Evolutionary conservation across 2,888 invertebrate genomes (phyloP).

Genomic region (Carterocephalus palaemon): DNA sequence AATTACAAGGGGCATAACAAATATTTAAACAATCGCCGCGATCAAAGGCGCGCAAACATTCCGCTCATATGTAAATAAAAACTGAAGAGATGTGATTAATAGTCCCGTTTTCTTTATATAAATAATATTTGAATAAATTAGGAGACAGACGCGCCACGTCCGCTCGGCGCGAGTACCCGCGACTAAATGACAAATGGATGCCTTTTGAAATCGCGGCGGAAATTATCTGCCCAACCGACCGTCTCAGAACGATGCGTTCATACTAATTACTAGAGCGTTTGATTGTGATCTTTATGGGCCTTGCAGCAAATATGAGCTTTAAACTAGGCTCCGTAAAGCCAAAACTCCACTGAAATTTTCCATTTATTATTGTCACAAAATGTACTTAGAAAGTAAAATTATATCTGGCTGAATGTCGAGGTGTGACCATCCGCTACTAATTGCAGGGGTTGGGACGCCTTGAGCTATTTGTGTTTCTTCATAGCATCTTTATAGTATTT

Average conservation of each 20-base stretch:
- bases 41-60: conserved; percentile 65
- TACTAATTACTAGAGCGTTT: conserved; percentile 76
- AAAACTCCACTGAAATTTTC: conserved; percentile 37
- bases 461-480: conserved; percentile 63
- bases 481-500: conserved; percentile 59
- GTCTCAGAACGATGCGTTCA: conserved; percentile 66
- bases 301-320: conserved; percentile 44
- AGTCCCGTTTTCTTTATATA: conserved; percentile 76
- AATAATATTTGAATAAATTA: conserved; percentile 78
- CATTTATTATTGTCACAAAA: conserved; percentile 69
- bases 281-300: conserved; percentile 66
- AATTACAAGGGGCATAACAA: conserved; percentile 45
- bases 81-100: conserved; percentile 75
- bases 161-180: conserved; percentile 66
- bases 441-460: conserved; percentile 63
- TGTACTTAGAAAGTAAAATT: conserved; percentile 76
- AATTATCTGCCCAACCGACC: conserved; percentile 76
- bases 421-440: conserved; percentile 78
- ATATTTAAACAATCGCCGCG: conserved; percentile 54
- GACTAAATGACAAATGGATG: conserved; percentile 75
- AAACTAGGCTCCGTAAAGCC: conserved; percentile 38
- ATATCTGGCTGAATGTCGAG: conserved; percentile 70
- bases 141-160: conserved; percentile 65
- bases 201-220: conserved; percentile 76
- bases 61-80: conserved; percentile 71